phyloP scores from a whole-genome alignment of 2,113 vertebrate genomes.

The Pseudonaja textilis region DNA sequence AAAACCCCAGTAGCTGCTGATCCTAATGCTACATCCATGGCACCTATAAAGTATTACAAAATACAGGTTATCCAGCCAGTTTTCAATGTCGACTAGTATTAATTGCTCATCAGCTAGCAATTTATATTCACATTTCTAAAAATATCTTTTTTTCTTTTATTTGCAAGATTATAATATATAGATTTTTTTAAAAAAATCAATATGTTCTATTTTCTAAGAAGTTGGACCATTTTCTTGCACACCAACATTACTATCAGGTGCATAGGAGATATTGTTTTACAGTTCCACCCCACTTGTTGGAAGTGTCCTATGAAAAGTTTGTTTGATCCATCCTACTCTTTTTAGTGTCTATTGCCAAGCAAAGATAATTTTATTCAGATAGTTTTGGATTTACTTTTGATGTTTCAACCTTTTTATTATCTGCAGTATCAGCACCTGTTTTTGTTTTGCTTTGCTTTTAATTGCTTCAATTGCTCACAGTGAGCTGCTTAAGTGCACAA shows the following conservation, averaged over 20 bases:
- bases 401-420: not conserved
- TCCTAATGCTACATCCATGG: slow-evolving; percentile 91
- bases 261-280: not conserved
- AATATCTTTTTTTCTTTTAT: not conserved
- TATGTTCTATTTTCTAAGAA: not conserved
- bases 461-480: not conserved
- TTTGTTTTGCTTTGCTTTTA: not conserved
- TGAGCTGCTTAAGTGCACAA: not conserved
- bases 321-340: not conserved
- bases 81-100: not conserved
- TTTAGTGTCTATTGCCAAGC: not conserved
- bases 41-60: slow-evolving; percentile 72
- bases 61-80: not conserved
- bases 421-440: not conserved
- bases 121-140: not conserved
- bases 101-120: not conserved
- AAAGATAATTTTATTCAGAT: not conserved
- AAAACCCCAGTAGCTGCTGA: slow-evolving; percentile 93
- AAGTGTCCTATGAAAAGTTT: not conserved
- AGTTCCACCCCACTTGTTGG: not conserved
- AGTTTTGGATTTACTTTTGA: not conserved
- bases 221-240: not conserved
- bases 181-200: not conserved
- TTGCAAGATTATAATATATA: not conserved
- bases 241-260: not conserved